phyloP scores from a whole-genome alignment of 2,888 invertebrate genomes.

The Trissoscelio sp. region DNA sequence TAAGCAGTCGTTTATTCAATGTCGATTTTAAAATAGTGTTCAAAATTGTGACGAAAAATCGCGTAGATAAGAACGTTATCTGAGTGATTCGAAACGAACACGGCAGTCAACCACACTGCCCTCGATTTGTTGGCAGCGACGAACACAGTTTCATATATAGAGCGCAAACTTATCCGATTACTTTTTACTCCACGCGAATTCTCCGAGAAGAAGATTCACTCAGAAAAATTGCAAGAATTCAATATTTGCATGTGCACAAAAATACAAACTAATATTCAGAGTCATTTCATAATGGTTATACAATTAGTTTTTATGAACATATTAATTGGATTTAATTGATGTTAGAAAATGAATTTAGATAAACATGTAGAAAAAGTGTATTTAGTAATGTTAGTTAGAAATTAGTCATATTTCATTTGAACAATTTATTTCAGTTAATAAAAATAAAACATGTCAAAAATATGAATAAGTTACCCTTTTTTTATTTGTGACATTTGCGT shows the following conservation, averaged over 20 bases:
- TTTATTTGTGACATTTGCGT: slow-evolving; percentile 30
- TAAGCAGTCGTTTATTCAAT: slow-evolving; percentile 4
- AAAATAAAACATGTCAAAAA: neutral
- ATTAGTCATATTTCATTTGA: too few species aligned
- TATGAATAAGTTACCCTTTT: slow-evolving; percentile 27
- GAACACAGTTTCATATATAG: slow-evolving; percentile 56
- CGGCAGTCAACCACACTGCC: slow-evolving; percentile 62
- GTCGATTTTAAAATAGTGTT: slow-evolving; percentile 2
- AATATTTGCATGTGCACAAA: neutral
- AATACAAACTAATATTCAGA: neutral
- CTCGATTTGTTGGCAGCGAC: slow-evolving; percentile 71
- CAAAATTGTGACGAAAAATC: slow-evolving; percentile 53
- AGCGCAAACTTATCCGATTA: slow-evolving; percentile 49
- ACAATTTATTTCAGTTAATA: neutral
- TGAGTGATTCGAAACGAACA: slow-evolving; percentile 50
- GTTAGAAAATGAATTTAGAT: too few species aligned
- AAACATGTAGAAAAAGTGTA: too few species aligned
- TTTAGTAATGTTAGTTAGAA: too few species aligned
- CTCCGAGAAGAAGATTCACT: neutral
- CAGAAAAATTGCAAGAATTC: neutral
- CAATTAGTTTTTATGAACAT: too few species aligned
- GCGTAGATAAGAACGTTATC: slow-evolving; percentile 62
- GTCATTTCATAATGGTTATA: too few species aligned
- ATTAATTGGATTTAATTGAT: too few species aligned
- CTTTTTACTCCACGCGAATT: slow-evolving; percentile 22